Base-by-base conservation (phyloP, 2,888 invertebrate genomes). In the Frankliniella intonsa region DNA sequence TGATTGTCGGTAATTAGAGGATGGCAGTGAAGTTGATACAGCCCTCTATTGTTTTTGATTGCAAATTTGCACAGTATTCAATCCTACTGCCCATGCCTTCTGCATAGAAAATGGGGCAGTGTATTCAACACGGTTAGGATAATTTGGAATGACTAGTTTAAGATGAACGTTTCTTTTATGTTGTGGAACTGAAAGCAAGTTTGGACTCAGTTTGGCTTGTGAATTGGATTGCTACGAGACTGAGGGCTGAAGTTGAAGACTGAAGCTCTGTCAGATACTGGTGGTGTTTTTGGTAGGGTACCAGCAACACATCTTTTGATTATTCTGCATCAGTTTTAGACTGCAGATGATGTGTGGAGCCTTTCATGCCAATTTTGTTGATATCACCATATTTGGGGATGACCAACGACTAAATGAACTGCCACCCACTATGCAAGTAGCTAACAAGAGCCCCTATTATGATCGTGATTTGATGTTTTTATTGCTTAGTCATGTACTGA, bases 31-130 rank as follows among this genome's bases (percentile, higher is more conserved):
- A 25, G 62, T 19, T 10, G 62, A 17, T 19, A 17, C 62, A 62
- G 69, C 69, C 25, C 69, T 76, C 69, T 76, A 25, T 76, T 76
- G 12, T 76, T 76, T 25, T 76, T 76, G 25, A 76, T 25, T 25
- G 69, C 69, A 76, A 76, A 76, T 76, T 76, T 76, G 69, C 69
- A 76, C 69, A 76, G 69, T 76, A 76, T 76, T 76, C 69, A 76
- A 25, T 76, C 22, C 25, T 25, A 22, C 25, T 25, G 69, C 69
- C 69, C 25, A 76, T 22, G 5, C 55, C 55, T 22, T 10, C 12
- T 22, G 22, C 25, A 25, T 76, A 76, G 69, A 12, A 25, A 25
- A 76, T 22, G n/a, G 22, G 69, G 25, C 69, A 76, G 69, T 76
- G 69, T 25, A 76, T 25, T 76, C 69, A 76, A 76, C 69, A 76